These are phyloP conservation scores for Tenthredo notha DNA, from an alignment of 2,888 invertebrate genomes.

Conservation along the genomic window DNA sequence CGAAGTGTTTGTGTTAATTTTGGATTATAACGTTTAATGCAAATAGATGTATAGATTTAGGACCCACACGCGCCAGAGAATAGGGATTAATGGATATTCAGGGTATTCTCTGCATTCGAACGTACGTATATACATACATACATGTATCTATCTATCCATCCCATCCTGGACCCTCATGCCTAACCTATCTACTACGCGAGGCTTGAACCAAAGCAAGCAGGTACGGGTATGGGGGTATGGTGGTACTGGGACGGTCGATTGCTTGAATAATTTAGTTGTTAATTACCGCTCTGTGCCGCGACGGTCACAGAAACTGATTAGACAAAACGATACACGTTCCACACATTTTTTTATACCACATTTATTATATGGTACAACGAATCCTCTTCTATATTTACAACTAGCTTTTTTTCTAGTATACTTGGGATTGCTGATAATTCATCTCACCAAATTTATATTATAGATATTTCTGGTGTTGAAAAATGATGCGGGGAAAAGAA, in stretches of 20 bases:
- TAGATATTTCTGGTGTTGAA: too few species aligned
- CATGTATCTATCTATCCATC: neutral
- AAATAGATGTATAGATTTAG: neutral
- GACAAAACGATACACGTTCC: conserved; percentile 42
- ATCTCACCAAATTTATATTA: too few species aligned
- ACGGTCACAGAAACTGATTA: conserved; percentile 44
- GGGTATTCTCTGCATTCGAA: neutral
- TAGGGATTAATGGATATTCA: conserved; percentile 8
- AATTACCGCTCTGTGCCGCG: conserved; percentile 16
- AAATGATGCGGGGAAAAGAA: too few species aligned
- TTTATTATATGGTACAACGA: too few species aligned
- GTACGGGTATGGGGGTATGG: too few species aligned
- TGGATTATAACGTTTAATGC: neutral
- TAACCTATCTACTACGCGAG: neutral
- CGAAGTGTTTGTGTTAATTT: neutral
- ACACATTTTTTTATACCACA: too few species aligned
- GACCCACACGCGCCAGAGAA: neutral
- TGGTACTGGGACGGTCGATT: neutral
- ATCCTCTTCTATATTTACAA: too few species aligned
- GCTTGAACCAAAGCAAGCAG: neutral
- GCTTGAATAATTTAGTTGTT: conserved; percentile 48
- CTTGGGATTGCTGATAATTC: too few species aligned
- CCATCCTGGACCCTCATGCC: neutral
- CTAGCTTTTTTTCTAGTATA: too few species aligned
- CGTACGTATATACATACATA: neutral